phyloP scores from a whole-genome alignment of 2,888 invertebrate genomes.

The Dolomedes plantarius region DNA sequence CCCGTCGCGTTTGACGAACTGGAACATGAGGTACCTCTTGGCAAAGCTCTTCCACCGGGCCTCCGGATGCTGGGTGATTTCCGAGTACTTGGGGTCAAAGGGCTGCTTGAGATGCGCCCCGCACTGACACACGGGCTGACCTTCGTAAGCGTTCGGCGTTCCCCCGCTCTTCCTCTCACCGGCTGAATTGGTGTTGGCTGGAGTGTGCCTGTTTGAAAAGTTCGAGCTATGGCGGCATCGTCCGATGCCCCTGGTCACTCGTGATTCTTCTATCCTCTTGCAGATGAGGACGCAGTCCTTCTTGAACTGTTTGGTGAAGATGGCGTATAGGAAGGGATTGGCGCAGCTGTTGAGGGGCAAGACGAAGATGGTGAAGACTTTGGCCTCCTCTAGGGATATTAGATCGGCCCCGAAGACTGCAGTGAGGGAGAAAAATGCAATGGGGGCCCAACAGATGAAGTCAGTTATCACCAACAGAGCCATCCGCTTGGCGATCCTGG shows the following conservation, averaged over 20 bases:
- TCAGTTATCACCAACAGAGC: slow-evolving; percentile 97
- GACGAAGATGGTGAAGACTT: slow-evolving; percentile 94
- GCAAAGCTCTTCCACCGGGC: slow-evolving; percentile 71
- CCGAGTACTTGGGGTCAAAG: slow-evolving; percentile 1
- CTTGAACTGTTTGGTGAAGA: slow-evolving; percentile 97
- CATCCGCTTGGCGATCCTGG: slow-evolving; percentile 96
- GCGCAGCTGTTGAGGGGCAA: slow-evolving; percentile 97
- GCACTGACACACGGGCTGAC: slow-evolving; percentile 73
- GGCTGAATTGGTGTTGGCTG: slow-evolving; percentile 89
- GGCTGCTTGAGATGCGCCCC: slow-evolving; percentile 55
- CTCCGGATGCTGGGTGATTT: slow-evolving; percentile 19
- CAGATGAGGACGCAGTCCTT: slow-evolving; percentile 97
- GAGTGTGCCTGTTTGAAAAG: slow-evolving; percentile 90
- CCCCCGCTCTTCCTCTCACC: slow-evolving; percentile 82
- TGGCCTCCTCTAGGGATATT: slow-evolving; percentile 95
- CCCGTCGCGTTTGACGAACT: slow-evolving; percentile 46
- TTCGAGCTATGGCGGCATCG: slow-evolving; percentile 90
- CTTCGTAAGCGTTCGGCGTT: slow-evolving; percentile 28
- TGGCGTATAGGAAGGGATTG: slow-evolving; percentile 98
- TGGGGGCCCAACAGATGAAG: slow-evolving; percentile 98
- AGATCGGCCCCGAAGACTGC: slow-evolving; percentile 94
- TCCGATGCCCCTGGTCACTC: slow-evolving; percentile 91
- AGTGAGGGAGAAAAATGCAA: slow-evolving; percentile 95
- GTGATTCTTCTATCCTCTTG: slow-evolving; percentile 95
- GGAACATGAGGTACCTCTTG: slow-evolving; percentile 63